Conservation (phyloP, 2,888 invertebrate species). For the Itoplectis maculator region DNA sequence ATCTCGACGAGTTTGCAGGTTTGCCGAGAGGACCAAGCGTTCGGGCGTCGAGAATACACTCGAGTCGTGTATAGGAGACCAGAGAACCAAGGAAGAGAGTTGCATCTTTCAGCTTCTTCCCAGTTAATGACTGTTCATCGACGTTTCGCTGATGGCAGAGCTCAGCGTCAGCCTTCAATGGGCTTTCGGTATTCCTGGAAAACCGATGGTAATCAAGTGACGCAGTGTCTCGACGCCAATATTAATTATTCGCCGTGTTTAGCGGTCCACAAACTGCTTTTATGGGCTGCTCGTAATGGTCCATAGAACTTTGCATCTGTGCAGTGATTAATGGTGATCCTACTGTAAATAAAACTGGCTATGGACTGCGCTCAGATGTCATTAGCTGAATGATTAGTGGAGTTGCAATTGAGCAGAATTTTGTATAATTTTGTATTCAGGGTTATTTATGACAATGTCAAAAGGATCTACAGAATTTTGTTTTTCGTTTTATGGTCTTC, state of each 20-base stretch:
- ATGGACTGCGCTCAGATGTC: background rate
- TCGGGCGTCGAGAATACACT: constrained; percentile 13
- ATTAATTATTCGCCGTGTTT: constrained; percentile 30
- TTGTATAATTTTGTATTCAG: too few species aligned
- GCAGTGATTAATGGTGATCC: background rate
- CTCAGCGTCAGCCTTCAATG: constrained; percentile 7
- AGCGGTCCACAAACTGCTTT: background rate
- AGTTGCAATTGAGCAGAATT: too few species aligned
- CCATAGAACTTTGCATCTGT: background rate
- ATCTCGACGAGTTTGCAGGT: constrained; percentile 28
- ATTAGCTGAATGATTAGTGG: too few species aligned
- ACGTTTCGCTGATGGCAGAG: constrained; percentile 14
- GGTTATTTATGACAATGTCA: too few species aligned
- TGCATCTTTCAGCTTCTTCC: constrained; percentile 8
- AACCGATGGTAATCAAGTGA: constrained; percentile 25
- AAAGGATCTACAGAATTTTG: too few species aligned
- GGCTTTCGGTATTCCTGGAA: background rate
- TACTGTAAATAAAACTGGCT: background rate
- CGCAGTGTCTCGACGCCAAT: too few species aligned
- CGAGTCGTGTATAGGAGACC: background rate
- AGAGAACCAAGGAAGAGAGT: background rate
- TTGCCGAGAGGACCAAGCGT: constrained; percentile 17
- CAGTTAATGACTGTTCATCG: constrained; percentile 36
- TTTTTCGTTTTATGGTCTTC: too few species aligned
- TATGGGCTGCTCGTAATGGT: background rate